phyloP scores from a whole-genome alignment of 2,797 vertebrate species.

The Anabacerthia variegaticeps region DNA sequence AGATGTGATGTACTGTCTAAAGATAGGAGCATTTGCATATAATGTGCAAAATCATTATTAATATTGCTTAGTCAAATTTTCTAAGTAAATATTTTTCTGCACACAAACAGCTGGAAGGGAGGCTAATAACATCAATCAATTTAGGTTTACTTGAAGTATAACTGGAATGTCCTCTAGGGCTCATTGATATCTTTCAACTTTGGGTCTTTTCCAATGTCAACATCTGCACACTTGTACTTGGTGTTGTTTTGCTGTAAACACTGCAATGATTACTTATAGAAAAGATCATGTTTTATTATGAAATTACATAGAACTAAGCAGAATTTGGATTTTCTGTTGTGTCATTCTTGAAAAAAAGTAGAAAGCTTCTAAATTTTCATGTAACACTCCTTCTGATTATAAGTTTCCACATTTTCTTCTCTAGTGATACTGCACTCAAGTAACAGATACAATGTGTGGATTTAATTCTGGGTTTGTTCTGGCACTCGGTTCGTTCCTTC shows the following conservation, averaged over 20 bases:
- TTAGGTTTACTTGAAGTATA: not conserved
- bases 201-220: not conserved
- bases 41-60: not conserved
- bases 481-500: not conserved
- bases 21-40: not conserved
- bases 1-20: not conserved
- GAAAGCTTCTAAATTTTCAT: not conserved
- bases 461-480: not conserved
- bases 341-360: not conserved
- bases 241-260: not conserved
- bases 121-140: not conserved
- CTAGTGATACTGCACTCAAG: not conserved
- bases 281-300: rapidly evolving
- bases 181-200: not conserved
- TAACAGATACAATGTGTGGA: not conserved
- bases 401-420: not conserved
- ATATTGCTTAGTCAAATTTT: not conserved
- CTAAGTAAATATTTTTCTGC: not conserved
- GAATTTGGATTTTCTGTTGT: not conserved
- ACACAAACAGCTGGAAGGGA: not conserved
- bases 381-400: not conserved
- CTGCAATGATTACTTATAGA: not conserved
- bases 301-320: not conserved
- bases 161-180: not conserved
- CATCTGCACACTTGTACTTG: not conserved